phyloP scores from a whole-genome alignment of 2,888 invertebrate species.

The Phortica magna region DNA sequence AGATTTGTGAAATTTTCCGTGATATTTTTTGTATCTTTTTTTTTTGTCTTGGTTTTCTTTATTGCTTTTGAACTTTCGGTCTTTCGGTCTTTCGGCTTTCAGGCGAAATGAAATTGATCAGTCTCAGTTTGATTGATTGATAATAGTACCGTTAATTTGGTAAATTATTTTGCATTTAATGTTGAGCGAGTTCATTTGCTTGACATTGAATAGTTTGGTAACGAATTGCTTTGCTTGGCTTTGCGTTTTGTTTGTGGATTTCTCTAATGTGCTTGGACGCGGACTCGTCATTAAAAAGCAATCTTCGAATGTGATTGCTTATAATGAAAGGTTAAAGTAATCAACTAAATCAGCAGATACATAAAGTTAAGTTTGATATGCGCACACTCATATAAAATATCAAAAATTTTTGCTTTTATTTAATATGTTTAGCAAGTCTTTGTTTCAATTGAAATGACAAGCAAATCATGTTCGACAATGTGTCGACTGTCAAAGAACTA shows the following conservation, averaged over 20 bases:
- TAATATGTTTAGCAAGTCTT: no score
- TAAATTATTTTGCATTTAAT: conserved; percentile 67
- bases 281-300: no score
- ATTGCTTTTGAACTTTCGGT: neutral
- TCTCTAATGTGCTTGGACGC: no score
- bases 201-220: conserved; percentile 16
- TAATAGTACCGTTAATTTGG: conserved; percentile 73
- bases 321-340: no score
- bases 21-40: neutral
- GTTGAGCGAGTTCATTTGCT: conserved; percentile 2
- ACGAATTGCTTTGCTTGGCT: neutral
- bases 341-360: no score
- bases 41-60: conserved; percentile 9
- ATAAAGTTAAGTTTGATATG: no score
- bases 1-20: conserved; percentile 6
- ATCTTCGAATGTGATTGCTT: no score
- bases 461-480: no score
- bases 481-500: no score
- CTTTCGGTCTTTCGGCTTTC: conserved; percentile 54
- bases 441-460: no score
- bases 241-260: neutral
- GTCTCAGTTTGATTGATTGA: conserved; percentile 72
- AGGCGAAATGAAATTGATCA: conserved; percentile 71
- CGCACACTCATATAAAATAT: no score
- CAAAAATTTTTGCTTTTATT: no score